phyloP scores from a whole-genome alignment of 37 sponge, comb jelly and placozoan genomes.

The Ephydatia muelleri region DNA sequence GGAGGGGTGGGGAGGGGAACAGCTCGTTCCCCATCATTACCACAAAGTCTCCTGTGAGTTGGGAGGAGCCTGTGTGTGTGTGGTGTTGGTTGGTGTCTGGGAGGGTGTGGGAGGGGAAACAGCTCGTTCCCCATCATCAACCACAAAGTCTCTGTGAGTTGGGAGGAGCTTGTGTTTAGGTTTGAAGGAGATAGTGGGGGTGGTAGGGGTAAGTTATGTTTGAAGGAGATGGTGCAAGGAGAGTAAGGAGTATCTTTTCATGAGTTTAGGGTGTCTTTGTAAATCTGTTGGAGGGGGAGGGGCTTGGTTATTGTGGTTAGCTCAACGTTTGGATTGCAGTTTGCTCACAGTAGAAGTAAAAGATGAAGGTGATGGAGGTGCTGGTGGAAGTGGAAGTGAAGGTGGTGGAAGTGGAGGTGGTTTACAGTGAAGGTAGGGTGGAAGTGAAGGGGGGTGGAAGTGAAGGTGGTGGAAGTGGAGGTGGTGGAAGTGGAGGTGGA shows the following conservation, averaged over 20 bases:
- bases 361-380: no score
- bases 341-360: no score
- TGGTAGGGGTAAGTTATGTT: not conserved
- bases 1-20: slow-evolving; percentile 23
- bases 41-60: slow-evolving; percentile 72
- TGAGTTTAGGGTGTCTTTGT: not conserved
- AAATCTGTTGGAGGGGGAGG: no score
- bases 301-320: no score
- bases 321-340: no score
- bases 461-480: not conserved
- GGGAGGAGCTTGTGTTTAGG: not conserved
- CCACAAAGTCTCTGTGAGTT: slow-evolving; percentile 77
- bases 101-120: no score
- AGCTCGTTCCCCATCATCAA: slow-evolving; percentile 72
- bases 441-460: not conserved
- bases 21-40: slow-evolving; percentile 69
- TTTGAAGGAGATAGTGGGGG: not conserved
- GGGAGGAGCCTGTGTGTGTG: not conserved
- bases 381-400: no score
- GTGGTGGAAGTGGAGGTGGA: not conserved
- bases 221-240: no score
- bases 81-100: no score
- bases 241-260: no score
- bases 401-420: not conserved
- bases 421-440: not conserved